These are phyloP conservation scores for Amia ocellicauda DNA, from an alignment of 2,113 vertebrate genomes.

Conservation along the genomic window DNA sequence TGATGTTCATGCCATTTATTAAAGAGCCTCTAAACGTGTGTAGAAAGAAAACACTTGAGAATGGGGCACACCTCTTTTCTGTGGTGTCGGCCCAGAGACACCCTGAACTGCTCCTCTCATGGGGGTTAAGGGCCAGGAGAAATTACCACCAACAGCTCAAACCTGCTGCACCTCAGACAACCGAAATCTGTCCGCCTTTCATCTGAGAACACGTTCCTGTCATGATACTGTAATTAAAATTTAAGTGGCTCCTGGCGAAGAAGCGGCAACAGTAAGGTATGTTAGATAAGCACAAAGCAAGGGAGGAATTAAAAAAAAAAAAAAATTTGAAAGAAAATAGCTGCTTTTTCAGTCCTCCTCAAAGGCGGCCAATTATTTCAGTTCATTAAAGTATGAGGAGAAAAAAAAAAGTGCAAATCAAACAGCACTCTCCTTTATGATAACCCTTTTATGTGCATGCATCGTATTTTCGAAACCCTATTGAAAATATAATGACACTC, in stretches of 20 bases:
- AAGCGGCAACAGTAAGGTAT: conserved; percentile 32
- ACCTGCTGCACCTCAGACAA: conserved; percentile 21
- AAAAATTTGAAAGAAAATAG: conserved; percentile 2
- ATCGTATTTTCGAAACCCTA: background rate
- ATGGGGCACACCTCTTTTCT: conserved; percentile 6
- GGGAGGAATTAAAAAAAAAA: background rate
- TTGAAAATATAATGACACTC: too few species aligned
- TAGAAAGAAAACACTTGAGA: conserved; percentile 16
- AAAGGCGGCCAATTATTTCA: conserved; percentile 10
- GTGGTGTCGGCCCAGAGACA: background rate
- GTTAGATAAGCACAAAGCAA: conserved; percentile 35
- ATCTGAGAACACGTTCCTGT: conserved; percentile 23
- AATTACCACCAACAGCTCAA: conserved; percentile 21
- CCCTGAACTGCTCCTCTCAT: background rate
- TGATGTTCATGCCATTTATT: conserved; percentile 38
- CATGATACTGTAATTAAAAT: conserved; percentile 33
- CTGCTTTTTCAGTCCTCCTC: conserved; percentile 12
- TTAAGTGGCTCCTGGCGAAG: conserved; percentile 11
- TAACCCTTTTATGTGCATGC: background rate
- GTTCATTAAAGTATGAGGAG: background rate
- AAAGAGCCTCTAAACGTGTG: conserved; percentile 28
- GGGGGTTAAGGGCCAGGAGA: conserved; percentile 5
- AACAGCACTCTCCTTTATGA: conserved; percentile 1
- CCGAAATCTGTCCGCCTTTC: conserved; percentile 18
- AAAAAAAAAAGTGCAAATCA: background rate